These are phyloP conservation scores for Penelope pileata DNA, from an alignment of 2,113 vertebrate species.

Conservation along the genomic window DNA sequence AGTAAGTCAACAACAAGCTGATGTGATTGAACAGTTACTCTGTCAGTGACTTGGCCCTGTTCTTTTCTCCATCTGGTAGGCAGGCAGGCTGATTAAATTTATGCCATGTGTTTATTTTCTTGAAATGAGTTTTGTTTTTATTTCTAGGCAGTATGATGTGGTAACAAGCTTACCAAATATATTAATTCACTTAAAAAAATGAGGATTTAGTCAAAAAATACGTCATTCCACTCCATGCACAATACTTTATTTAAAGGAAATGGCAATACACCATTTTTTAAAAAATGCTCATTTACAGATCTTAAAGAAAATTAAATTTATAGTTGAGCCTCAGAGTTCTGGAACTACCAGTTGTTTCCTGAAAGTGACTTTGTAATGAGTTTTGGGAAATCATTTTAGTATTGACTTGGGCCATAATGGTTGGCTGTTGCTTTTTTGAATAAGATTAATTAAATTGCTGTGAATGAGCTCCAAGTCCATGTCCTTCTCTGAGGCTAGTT, in stretches of 20 bases:
- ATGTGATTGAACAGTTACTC: slow-evolving; percentile 44
- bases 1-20: background rate
- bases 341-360: slow-evolving; percentile 50
- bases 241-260: slow-evolving; percentile 23
- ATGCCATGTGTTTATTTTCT: slow-evolving; percentile 31
- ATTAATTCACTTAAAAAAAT: background rate
- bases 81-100: slow-evolving; percentile 24
- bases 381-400: slow-evolving; percentile 71
- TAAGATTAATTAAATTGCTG: slow-evolving; percentile 65
- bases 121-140: background rate
- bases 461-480: slow-evolving; percentile 46
- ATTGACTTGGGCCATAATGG: slow-evolving; percentile 56
- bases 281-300: slow-evolving; percentile 4
- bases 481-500: slow-evolving; percentile 55
- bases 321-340: slow-evolving; percentile 20
- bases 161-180: background rate
- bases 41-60: slow-evolving; percentile 6
- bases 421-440: slow-evolving; percentile 51
- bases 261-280: background rate
- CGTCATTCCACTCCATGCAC: background rate
- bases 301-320: slow-evolving; percentile 61
- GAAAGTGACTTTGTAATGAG: slow-evolving; percentile 67
- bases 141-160: background rate
- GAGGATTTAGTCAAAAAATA: background rate
- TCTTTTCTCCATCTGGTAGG: slow-evolving; percentile 47